A percentile compares a stretch with the other conserved stretches of the same genome.
phyloP scores from a whole-genome alignment of 1,140 invertebrate genomes.

The Drosophila kanapiae region DNA sequence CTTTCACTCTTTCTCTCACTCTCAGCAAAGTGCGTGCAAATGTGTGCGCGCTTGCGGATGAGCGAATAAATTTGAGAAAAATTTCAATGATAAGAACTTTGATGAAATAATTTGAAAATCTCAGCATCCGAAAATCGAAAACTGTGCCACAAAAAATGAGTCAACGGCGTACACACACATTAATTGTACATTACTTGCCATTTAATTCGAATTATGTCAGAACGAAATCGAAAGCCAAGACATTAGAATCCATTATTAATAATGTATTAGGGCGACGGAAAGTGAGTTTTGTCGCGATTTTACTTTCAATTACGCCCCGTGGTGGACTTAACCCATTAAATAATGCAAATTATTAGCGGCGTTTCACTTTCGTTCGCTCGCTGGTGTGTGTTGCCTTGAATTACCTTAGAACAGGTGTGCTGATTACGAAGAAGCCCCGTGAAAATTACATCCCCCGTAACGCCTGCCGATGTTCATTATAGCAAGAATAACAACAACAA shows the following conservation, averaged over 20 bases:
- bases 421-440: slow-evolving; percentile 76
- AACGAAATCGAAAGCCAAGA: slow-evolving; percentile 52
- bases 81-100: slow-evolving; percentile 39
- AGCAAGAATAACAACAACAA: slow-evolving; percentile 11
- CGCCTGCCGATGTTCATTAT: slow-evolving; percentile 1
- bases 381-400: slow-evolving; percentile 2
- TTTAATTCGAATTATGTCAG: slow-evolving; percentile 25
- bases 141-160: slow-evolving; percentile 24
- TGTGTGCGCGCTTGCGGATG: slow-evolving; percentile 19
- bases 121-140: slow-evolving; percentile 21
- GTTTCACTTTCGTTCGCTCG: slow-evolving; percentile 74
- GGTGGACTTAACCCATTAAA: slow-evolving; percentile 43
- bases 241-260: slow-evolving; percentile 58
- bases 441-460: slow-evolving; percentile 51
- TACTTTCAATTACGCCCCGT: slow-evolving; percentile 63
- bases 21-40: neutral
- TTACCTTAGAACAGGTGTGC: slow-evolving; percentile 70
- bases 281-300: slow-evolving; percentile 72
- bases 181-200: slow-evolving; percentile 6
- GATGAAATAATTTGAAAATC: slow-evolving; percentile 34
- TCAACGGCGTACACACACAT: slow-evolving; percentile 22
- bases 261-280: slow-evolving; percentile 65
- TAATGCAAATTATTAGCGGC: slow-evolving; percentile 70
- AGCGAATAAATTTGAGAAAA: slow-evolving; percentile 33
- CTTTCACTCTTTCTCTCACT: slow-evolving; percentile 11